These are phyloP conservation scores for Tribolium castaneum DNA, from an alignment of 1,140 invertebrate species.

Conservation along the genomic window DNA sequence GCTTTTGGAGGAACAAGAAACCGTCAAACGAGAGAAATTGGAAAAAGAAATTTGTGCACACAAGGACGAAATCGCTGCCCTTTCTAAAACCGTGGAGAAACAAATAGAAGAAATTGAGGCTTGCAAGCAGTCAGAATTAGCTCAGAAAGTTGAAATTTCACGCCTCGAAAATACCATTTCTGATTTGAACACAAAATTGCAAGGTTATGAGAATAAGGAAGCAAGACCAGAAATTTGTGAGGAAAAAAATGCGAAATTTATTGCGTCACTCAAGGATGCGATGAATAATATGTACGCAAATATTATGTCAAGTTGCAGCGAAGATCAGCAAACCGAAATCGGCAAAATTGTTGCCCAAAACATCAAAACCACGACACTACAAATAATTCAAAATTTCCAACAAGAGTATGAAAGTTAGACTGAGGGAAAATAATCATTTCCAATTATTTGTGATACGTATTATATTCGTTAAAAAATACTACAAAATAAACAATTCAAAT, in stretches of 20 bases:
- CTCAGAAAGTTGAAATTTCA: neutral
- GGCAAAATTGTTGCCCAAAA: conserved; percentile 34
- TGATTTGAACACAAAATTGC: conserved; percentile 40
- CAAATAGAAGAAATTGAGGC: conserved; percentile 30
- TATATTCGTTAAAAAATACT: too few species aligned
- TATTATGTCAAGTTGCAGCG: conserved; percentile 36
- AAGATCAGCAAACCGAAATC: conserved; percentile 36
- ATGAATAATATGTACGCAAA: conserved; percentile 50
- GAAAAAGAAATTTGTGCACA: conserved; percentile 7
- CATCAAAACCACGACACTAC: conserved; percentile 46
- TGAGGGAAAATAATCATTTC: too few species aligned
- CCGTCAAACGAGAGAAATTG: neutral
- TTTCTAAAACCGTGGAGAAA: conserved; percentile 7
- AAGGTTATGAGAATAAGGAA: conserved; percentile 12
- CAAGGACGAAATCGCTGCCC: neutral
- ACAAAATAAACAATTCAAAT: too few species aligned
- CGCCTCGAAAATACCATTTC: neutral
- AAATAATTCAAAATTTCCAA: conserved; percentile 44
- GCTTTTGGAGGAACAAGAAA: neutral
- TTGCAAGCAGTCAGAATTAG: neutral
- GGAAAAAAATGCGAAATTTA: conserved; percentile 16
- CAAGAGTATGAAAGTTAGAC: neutral
- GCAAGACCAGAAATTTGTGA: neutral
- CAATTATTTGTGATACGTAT: neutral
- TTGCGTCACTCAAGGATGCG: conserved; percentile 38